Evolutionary conservation across 2,888 invertebrate species (phyloP).

Genomic region (Erebia epiphron): DNA sequence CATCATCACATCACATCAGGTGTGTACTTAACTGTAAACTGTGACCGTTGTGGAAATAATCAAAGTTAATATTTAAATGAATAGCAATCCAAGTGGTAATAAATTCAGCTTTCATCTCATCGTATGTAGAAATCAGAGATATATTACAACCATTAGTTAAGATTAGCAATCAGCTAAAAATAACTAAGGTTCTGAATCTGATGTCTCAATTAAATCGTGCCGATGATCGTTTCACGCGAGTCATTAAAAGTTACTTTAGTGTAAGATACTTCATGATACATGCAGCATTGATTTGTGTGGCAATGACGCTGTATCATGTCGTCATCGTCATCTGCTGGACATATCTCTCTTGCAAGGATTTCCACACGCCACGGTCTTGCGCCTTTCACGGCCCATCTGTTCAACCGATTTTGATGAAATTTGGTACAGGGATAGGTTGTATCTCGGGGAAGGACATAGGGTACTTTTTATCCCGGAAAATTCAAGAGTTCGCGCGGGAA

Average conservation of each 20-base stretch:
- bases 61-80: constrained; percentile 17
- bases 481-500: too few relatives aligned
- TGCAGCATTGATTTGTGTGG: background rate
- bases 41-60: constrained; percentile 4
- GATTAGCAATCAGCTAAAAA: constrained; percentile 38
- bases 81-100: constrained; percentile 6
- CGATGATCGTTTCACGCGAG: constrained; percentile 10
- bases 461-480: too few relatives aligned
- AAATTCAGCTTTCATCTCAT: constrained; percentile 20
- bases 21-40: background rate
- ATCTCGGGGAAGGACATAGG: too few relatives aligned
- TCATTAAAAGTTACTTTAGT: background rate
- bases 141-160: constrained; percentile 33
- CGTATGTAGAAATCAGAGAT: constrained; percentile 18
- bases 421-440: too few relatives aligned
- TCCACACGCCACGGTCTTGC: too few relatives aligned
- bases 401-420: too few relatives aligned
- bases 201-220: constrained; percentile 38
- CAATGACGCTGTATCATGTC: too few relatives aligned
- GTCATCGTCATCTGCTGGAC: too few relatives aligned
- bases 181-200: constrained; percentile 31
- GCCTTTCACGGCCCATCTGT: too few relatives aligned
- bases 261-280: too few relatives aligned
- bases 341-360: too few relatives aligned
- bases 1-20: background rate